Conservation (phyloP, 2,888 invertebrate species). For the Sisyra nigra region DNA sequence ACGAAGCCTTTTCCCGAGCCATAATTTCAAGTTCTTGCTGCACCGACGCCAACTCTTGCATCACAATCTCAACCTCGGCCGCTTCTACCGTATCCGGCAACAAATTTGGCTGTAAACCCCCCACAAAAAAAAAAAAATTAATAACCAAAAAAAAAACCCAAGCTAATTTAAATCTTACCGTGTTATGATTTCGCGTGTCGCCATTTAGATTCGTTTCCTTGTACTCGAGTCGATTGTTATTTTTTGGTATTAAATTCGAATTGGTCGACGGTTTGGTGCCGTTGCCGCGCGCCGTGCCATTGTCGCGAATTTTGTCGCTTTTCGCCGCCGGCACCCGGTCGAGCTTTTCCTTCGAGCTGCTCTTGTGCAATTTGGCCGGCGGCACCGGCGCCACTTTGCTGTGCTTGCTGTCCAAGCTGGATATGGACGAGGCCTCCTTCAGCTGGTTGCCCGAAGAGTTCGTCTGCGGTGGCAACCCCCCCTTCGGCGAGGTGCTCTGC, state of each 20-base stretch:
- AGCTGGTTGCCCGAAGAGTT: slow-evolving; percentile 22
- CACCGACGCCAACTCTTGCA: slow-evolving; percentile 46
- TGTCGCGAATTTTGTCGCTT: slow-evolving; percentile 26
- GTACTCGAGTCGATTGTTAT: slow-evolving; percentile 7
- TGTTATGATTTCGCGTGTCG: slow-evolving; percentile 1
- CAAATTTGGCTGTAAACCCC: too few species aligned
- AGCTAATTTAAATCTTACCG: slow-evolving; percentile 2
- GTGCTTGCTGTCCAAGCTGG: slow-evolving; percentile 45
- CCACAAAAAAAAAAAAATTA: not conserved
- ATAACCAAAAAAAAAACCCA: not conserved
- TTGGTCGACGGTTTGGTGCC: slow-evolving; percentile 26
- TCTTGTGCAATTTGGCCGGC: slow-evolving; percentile 32
- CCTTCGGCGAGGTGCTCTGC: slow-evolving; percentile 28
- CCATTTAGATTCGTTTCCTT: slow-evolving; percentile 6
- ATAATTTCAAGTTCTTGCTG: slow-evolving; percentile 44
- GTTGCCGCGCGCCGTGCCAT: slow-evolving; percentile 27
- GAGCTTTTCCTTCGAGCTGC: slow-evolving; percentile 36
- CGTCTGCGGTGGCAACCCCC: not conserved
- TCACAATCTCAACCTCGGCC: slow-evolving; percentile 22
- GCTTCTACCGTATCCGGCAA: slow-evolving; percentile 11
- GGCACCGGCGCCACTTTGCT: slow-evolving; percentile 29
- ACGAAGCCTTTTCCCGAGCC: slow-evolving; percentile 44
- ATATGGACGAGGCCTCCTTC: slow-evolving; percentile 45
- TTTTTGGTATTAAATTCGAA: not conserved
- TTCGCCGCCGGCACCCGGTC: slow-evolving; percentile 21